These are phyloP conservation scores for Campylomormyrus tamandua DNA, from an alignment of 2,113 vertebrate genomes.

Conservation along the genomic window DNA sequence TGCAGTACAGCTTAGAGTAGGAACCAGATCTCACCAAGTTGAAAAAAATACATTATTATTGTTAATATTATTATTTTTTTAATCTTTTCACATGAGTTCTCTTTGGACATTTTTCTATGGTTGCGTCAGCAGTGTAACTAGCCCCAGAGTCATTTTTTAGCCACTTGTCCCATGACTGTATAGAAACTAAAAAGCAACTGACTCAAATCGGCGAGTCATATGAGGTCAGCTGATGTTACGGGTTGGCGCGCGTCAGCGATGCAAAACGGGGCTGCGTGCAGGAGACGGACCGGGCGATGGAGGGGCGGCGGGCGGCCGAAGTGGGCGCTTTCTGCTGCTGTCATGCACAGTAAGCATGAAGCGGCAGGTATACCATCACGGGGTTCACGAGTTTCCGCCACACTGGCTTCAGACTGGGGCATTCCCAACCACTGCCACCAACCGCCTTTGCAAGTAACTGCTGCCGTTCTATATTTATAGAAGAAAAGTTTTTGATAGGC, in stretches of 20 bases:
- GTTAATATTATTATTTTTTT: neutral
- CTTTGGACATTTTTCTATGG: neutral
- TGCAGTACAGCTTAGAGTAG: neutral
- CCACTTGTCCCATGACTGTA: slow-evolving; percentile 11
- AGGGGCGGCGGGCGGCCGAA: neutral
- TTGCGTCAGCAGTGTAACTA: neutral
- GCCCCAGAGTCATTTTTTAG: neutral
- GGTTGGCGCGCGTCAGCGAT: neutral
- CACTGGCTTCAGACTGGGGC: neutral
- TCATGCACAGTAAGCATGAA: slow-evolving; percentile 4
- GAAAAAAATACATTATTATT: neutral
- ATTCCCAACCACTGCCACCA: neutral
- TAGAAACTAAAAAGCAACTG: neutral
- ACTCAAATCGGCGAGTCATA: slow-evolving; percentile 32
- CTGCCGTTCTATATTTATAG: neutral
- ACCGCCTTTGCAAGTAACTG: neutral
- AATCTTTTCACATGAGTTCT: neutral
- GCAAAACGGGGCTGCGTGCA: neutral
- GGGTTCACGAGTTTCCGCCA: neutral
- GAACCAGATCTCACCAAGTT: neutral
- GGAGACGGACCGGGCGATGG: neutral
- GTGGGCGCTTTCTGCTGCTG: neutral
- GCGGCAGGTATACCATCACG: neutral
- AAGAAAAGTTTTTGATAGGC: neutral
- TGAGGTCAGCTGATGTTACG: slow-evolving; percentile 17